Conservation (phyloP, 53 echinoderm and acorn worm species). For the Stichopus horrens region DNA sequence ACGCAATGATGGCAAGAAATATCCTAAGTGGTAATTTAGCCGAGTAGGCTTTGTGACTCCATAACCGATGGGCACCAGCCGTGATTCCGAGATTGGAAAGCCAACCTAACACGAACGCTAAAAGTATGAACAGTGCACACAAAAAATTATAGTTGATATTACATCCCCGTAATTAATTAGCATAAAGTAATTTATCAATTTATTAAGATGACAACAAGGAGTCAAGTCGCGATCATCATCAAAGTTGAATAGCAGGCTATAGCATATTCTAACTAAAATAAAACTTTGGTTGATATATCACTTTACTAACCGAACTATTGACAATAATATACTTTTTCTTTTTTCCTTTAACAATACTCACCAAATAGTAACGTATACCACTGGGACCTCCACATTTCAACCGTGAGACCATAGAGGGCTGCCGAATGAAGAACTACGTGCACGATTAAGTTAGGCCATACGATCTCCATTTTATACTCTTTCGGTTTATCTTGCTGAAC, state of each 20-base stretch:
- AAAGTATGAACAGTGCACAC: neutral
- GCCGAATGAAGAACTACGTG: slow-evolving; percentile 42
- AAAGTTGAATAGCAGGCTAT: too few relatives aligned
- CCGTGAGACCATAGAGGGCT: slow-evolving; percentile 49
- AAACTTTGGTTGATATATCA: too few relatives aligned
- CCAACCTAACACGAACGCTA: slow-evolving; percentile 62
- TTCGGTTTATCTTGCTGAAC: neutral
- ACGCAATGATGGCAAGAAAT: slow-evolving; percentile 63
- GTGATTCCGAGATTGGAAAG: slow-evolving; percentile 69
- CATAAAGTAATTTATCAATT: too few relatives aligned
- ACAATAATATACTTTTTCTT: too few relatives aligned
- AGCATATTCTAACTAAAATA: too few relatives aligned
- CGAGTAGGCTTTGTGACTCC: slow-evolving; percentile 79
- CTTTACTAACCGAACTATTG: neutral
- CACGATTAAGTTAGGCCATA: slow-evolving; percentile 63
- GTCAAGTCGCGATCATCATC: too few relatives aligned
- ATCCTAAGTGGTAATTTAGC: slow-evolving; percentile 73
- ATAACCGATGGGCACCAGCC: slow-evolving; percentile 81
- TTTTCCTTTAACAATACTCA: slow-evolving; percentile 4
- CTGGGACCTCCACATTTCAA: slow-evolving; percentile 49
- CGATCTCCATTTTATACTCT: slow-evolving; percentile 36
- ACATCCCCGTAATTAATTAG: too few relatives aligned
- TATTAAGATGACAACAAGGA: too few relatives aligned
- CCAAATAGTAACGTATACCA: slow-evolving; percentile 54
- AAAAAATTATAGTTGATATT: too few relatives aligned